These are phyloP conservation scores for Rostratula benghalensis DNA, from an alignment of 2,113 vertebrate species.

Conservation along the genomic window DNA sequence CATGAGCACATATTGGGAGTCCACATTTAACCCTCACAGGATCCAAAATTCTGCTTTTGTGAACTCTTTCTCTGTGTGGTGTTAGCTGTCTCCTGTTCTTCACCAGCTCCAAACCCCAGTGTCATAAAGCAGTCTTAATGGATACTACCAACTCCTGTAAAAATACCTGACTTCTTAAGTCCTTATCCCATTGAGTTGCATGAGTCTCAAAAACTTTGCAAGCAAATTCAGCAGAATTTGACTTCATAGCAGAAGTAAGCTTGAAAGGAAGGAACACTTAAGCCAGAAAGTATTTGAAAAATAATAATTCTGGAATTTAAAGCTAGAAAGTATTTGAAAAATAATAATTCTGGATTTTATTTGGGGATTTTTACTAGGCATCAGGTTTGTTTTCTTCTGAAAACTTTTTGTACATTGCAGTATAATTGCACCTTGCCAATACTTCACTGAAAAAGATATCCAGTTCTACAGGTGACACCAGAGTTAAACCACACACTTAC, in stretches of 20 bases:
- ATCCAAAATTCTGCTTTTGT: background rate
- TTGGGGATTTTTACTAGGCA: background rate
- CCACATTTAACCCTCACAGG: background rate
- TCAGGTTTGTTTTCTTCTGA: too few relatives aligned
- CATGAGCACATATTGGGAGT: background rate
- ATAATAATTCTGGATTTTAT: background rate
- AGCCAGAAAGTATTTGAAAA: background rate
- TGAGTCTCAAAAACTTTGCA: background rate
- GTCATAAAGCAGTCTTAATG: background rate
- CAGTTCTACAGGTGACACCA: background rate
- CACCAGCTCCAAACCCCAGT: background rate
- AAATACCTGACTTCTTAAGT: background rate
- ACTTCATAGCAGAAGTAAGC: background rate
- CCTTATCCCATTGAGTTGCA: background rate
- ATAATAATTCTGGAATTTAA: background rate
- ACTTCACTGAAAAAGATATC: background rate
- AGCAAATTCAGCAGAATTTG: background rate
- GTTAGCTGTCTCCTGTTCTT: background rate
- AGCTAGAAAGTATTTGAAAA: background rate
- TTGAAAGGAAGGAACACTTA: background rate
- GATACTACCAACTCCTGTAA: background rate
- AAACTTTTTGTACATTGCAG: background rate
- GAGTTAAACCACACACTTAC: background rate
- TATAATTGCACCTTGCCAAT: background rate
- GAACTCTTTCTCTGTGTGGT: background rate